A percentile compares a stretch with the other conserved stretches of the same genome.
phyloP scores from a whole-genome alignment of 2,113 vertebrate genomes.

The Sitta europaea region DNA sequence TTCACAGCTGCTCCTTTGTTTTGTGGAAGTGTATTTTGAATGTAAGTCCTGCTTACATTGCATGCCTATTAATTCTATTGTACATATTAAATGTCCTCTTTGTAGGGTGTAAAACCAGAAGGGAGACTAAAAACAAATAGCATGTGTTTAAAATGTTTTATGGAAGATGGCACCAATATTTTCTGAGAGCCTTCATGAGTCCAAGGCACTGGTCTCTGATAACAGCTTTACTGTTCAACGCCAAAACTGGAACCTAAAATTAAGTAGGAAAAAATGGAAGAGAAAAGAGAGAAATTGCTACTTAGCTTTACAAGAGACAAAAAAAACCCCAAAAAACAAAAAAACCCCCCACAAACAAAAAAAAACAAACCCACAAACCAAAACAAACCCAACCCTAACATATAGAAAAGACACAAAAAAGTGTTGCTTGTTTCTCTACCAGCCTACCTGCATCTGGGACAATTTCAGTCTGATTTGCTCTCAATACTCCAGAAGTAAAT shows the following conservation, averaged over 20 bases:
- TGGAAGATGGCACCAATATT: conserved; percentile 54
- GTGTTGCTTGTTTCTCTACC: background rate
- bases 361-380: background rate
- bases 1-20: conserved; percentile 73
- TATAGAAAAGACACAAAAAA: background rate
- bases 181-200: conserved; percentile 40
- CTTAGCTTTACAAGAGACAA: background rate
- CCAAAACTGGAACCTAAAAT: background rate
- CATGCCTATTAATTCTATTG: conserved; percentile 72
- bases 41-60: conserved; percentile 68
- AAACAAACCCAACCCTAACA: accelerated
- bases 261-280: background rate
- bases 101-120: conserved; percentile 60
- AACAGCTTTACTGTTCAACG: background rate
- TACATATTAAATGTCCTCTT: conserved; percentile 72
- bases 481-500: background rate
- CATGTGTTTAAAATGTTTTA: conserved; percentile 67
- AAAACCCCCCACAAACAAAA: background rate
- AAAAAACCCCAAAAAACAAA: background rate
- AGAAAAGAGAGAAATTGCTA: background rate
- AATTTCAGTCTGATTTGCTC: background rate
- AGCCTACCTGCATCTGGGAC: background rate
- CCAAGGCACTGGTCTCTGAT: conserved; percentile 11
- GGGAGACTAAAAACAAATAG: conserved; percentile 72
- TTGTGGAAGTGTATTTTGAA: conserved; percentile 66